phyloP scores from a whole-genome alignment of 1,140 invertebrate species.

The Xylocopa sonorina region DNA sequence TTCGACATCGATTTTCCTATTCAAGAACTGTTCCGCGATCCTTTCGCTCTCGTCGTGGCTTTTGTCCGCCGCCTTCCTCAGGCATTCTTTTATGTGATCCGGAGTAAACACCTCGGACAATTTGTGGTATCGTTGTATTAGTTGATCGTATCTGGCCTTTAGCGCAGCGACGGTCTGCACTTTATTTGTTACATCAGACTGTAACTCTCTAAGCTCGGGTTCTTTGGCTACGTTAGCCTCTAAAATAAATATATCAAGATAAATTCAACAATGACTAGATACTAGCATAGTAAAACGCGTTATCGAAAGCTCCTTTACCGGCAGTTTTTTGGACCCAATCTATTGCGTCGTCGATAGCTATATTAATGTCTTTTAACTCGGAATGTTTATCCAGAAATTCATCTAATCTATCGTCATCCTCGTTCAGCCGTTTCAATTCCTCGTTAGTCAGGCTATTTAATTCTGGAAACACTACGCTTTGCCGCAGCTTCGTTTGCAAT shows the following conservation, averaged over 20 bases:
- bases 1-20: conserved; percentile 88
- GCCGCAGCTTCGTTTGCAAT: conserved; percentile 52
- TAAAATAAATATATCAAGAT: conserved; percentile 64
- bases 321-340: conserved; percentile 88
- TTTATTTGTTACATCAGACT: conserved; percentile 84
- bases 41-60: conserved; percentile 89
- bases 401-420: conserved; percentile 86
- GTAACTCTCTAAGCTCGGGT: conserved; percentile 84
- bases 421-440: conserved; percentile 86
- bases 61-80: conserved; percentile 84
- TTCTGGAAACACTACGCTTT: conserved; percentile 83
- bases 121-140: conserved; percentile 87
- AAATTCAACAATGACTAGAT: background rate
- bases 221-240: conserved; percentile 87
- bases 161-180: conserved; percentile 86
- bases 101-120: conserved; percentile 88
- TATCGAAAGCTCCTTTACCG: conserved; percentile 77
- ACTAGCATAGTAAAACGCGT: background rate
- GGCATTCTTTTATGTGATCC: conserved; percentile 87
- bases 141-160: conserved; percentile 86
- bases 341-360: conserved; percentile 87
- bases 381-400: conserved; percentile 87
- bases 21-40: conserved; percentile 89
- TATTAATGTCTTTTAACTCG: conserved; percentile 85
- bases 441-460: conserved; percentile 85